Evolutionary conservation across 2,113 vertebrate genomes (phyloP), one percentile per base, ranked within the genome.

Genomic region (Eudyptes chrysolophus): DNA sequence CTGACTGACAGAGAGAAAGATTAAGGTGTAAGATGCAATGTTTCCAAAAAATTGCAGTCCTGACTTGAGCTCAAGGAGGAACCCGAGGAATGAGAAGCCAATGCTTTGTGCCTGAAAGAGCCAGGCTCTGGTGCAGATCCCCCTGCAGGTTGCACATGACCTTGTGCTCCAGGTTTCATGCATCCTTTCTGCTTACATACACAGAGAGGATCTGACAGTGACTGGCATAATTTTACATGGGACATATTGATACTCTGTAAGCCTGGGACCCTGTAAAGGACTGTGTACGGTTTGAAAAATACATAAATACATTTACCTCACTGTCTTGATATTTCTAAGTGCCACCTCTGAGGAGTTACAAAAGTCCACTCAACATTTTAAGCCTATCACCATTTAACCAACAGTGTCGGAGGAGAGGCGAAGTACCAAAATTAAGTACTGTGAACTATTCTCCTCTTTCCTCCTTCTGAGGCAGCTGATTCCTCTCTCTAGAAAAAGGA

Each of bases 51-150:
- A 13, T 11, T 40, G 16, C 20, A 16, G 24, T 83, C 17, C 29
- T 58, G 32, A 60, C 36, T 51, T 60, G 46, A 74, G n/a, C 18
- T 79, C 25, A 32, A 30, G 46, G n/a, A 66, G 21, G n/a, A 68
- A 57, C 30, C 8, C 3, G 2, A 69, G 12, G 8, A 7, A 0
- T 11, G 17, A 83, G 16, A 7, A n/a, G 10, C 10, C 3, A 5
- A 36, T 30, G 13, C 4, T 68, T 62, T 74, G 36, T 34, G 22
- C 29, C 26, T 42, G 13, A 58, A 82, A 62, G 34, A 70, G 13
- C 5, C 40, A 57, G 27, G 8, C 16, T 58, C 30, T 44, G 6
- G 13, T 74, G 14, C 9, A 51, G 40, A 26, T 49, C 54, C 24
- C 49, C 2, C 2, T 27, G 40, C 19, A 48, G 15, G 58, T 46